Conservation (phyloP, 2,888 invertebrate species). For the Entomobrya proxima region DNA sequence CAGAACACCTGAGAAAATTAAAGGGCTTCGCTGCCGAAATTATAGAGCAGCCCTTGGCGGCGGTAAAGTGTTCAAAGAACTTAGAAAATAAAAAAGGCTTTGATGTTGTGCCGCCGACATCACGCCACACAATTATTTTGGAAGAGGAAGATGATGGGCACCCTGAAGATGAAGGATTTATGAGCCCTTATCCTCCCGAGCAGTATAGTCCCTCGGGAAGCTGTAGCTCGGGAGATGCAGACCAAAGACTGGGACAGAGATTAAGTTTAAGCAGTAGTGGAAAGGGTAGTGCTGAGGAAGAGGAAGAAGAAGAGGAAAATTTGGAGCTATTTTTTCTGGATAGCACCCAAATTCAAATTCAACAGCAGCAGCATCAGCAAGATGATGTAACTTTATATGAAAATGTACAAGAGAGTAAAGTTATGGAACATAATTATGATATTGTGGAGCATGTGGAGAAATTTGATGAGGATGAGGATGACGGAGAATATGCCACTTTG, state of each 20-base stretch:
- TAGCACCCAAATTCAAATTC: neutral
- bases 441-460: slow-evolving; percentile 68
- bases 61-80: too few species aligned
- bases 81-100: too few species aligned
- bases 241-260: neutral
- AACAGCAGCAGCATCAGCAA: neutral
- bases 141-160: neutral
- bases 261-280: slow-evolving; percentile 36
- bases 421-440: slow-evolving; percentile 31
- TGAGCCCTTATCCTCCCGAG: slow-evolving; percentile 67
- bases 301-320: slow-evolving; percentile 54
- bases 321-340: slow-evolving; percentile 57
- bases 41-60: slow-evolving; percentile 55
- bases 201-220: slow-evolving; percentile 59
- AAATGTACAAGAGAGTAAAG: slow-evolving; percentile 21
- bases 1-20: slow-evolving; percentile 63
- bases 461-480: neutral
- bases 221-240: too few species aligned
- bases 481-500: slow-evolving; percentile 5
- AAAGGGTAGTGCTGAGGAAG: slow-evolving; percentile 54
- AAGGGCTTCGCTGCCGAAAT: slow-evolving; percentile 59
- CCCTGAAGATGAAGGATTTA: slow-evolving; percentile 68
- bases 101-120: slow-evolving; percentile 69
- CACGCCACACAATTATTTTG: too few species aligned
- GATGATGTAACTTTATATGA: slow-evolving; percentile 13